Conservation (phyloP, 2,797 vertebrate genomes). For the Gymnothorax reevesii region DNA sequence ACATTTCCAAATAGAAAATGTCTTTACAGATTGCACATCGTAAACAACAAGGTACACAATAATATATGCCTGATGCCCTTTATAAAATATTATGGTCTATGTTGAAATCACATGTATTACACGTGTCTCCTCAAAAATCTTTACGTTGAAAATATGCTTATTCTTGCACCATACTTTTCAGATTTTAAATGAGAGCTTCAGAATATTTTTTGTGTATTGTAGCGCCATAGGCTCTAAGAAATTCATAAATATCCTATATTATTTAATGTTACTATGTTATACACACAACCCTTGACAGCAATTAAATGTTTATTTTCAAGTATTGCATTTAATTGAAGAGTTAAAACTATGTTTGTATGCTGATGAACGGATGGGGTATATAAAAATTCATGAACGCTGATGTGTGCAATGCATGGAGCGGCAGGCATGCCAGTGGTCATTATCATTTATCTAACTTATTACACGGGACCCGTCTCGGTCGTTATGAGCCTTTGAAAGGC, state of each 20-base stretch:
- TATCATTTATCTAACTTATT: conserved; percentile 64
- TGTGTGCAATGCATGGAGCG: conserved; percentile 75
- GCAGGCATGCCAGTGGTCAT: conserved; percentile 69
- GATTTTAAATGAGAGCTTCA: background rate
- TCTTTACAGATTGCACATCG: background rate
- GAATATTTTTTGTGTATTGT: background rate
- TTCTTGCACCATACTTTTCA: background rate
- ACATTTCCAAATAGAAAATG: background rate
- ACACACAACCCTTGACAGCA: conserved; percentile 9
- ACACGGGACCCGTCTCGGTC: conserved; percentile 21
- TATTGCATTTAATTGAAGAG: conserved; percentile 20
- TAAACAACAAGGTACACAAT: background rate
- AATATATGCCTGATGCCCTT: background rate
- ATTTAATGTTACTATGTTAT: conserved; percentile 5
- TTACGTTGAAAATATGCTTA: background rate
- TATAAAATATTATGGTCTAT: background rate
- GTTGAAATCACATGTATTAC: background rate
- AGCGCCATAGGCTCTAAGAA: background rate
- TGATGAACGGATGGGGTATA: background rate
- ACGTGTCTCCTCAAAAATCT: background rate
- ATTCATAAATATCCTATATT: background rate
- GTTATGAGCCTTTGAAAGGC: conserved; percentile 25
- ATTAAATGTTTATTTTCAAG: background rate
- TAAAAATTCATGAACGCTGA: conserved; percentile 67
- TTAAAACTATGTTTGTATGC: background rate